Evolutionary conservation across 2,888 invertebrate genomes (phyloP), one percentile per base, ranked within the genome.

Genomic region (Ypsolopha sequella): DNA sequence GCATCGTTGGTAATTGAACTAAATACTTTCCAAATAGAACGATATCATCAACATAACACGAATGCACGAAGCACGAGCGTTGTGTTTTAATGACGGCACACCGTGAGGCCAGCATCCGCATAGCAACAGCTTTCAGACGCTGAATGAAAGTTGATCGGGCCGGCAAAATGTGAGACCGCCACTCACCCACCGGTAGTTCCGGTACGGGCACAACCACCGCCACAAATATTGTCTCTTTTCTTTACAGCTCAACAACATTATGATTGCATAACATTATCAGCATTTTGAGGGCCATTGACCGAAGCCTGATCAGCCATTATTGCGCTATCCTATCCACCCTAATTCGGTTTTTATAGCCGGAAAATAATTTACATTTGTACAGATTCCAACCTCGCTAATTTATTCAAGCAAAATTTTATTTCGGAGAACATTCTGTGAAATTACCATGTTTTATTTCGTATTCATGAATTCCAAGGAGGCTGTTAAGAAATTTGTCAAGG

Each of bases 131-230:
- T 76, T 77, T 77, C 77, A 76, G 77, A 72, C 70, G 67, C 70
- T 76, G 76, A 84, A 85, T 79, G 85, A 86, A 86, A 86, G 85
- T 86, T 82, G 78, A 79, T 77, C 76, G 68, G 64, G 66, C 67
- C 68, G 68, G 68, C 70, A 74, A 73, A 75, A 78, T 73, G 70
- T 68, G 70, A 71, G 65, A 66, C 64, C 62, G 59, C 55, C n/a
- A 8, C 44, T n/a, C 8, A n/a, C 44, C 10, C 36, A n/a, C 13
- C 63, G 65, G 57, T 63, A 65, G 68, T 70, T 71, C 73, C 73
- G 76, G 70, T 65, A 66, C 62, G 66, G 66, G 66, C 68, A 58
- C 52, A 24, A 51, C 66, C 61, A 62, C 61, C 62, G 36, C 60
- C 62, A 35, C 38, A 4, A 36, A 47, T 47, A 36, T 10, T 11